phyloP scores from a whole-genome alignment of 2,888 invertebrate species.

The Theretra japonica region DNA sequence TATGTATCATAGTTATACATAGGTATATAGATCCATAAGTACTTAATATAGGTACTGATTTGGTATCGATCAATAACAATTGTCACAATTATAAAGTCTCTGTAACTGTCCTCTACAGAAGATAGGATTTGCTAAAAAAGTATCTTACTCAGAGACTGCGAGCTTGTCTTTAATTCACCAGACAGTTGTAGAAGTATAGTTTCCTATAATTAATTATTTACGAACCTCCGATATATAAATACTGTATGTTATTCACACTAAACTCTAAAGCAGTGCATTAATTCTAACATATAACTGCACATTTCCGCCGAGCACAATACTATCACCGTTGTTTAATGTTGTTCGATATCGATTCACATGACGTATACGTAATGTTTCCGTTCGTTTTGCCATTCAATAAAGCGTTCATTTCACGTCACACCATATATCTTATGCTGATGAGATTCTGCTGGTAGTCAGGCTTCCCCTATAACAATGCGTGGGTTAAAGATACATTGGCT shows the following conservation, averaged over 20 bases:
- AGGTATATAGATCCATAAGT: neutral
- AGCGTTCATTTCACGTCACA: constrained; percentile 2
- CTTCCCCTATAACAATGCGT: neutral
- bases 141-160: no score
- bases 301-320: constrained; percentile 42
- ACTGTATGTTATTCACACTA: neutral
- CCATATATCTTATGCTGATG: constrained; percentile 23
- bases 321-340: constrained; percentile 49
- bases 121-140: no score
- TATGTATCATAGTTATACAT: neutral
- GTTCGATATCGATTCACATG: constrained; percentile 47
- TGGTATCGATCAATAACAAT: no score
- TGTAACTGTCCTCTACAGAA: no score
- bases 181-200: no score
- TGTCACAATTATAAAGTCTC: no score
- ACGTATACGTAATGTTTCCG: constrained; percentile 51
- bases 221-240: neutral
- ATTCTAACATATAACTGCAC: constrained; percentile 34
- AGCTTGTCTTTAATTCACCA: no score
- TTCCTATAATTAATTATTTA: no score
- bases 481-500: neutral
- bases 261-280: constrained; percentile 15
- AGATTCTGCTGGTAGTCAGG: neutral
- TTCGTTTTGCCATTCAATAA: constrained; percentile 46
- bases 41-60: no score